phyloP scores from a whole-genome alignment of 2,888 invertebrate genomes.

The Aporophyla lueneburgensis region DNA sequence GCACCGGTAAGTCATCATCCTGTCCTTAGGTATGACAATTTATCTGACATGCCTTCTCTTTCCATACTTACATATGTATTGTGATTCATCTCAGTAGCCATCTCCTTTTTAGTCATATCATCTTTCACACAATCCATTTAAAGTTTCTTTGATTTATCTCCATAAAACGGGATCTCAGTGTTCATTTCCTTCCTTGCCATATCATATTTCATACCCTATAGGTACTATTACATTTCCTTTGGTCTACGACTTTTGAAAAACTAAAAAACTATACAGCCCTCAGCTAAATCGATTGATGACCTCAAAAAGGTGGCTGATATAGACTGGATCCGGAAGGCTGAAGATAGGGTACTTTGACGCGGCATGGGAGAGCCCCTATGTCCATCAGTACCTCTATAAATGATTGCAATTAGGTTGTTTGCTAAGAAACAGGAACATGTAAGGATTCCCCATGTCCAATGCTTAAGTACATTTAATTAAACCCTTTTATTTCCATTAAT shows the following conservation, averaged over 20 bases:
- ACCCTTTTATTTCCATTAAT: slow-evolving; percentile 4
- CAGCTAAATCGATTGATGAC: no score
- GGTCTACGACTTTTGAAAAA: background rate
- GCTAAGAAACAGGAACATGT: background rate
- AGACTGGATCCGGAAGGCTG: no score
- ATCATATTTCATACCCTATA: no score
- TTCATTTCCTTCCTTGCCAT: background rate
- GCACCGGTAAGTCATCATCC: no score
- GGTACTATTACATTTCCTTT: no score
- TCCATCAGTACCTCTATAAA: slow-evolving; percentile 3
- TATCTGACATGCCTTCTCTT: background rate
- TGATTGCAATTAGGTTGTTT: background rate
- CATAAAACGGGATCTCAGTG: background rate
- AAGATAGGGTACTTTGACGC: no score
- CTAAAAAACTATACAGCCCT: no score
- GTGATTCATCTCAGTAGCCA: background rate
- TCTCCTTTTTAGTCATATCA: slow-evolving; percentile 1
- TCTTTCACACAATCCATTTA: background rate
- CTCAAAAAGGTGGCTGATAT: no score
- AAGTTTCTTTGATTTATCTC: background rate
- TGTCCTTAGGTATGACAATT: background rate
- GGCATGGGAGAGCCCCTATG: no score
- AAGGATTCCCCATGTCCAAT: background rate
- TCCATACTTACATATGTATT: background rate
- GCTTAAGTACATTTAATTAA: background rate